phyloP scores from a whole-genome alignment of 2,113 vertebrate species.

The Heterotilapia buettikoferi region DNA sequence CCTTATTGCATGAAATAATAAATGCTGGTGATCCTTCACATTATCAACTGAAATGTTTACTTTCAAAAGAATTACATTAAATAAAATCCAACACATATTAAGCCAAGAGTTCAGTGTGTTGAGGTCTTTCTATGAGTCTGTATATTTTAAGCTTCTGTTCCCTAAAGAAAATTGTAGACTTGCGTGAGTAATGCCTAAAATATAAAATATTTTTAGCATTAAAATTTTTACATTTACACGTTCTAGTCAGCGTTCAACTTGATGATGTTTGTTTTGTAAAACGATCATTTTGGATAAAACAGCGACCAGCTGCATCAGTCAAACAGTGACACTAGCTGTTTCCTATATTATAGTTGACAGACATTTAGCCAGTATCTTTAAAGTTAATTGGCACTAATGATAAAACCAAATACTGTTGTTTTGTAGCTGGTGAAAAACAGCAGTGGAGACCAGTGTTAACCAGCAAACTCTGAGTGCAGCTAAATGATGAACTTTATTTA shows the following conservation, averaged over 20 bases:
- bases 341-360: rapidly evolving
- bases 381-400: neutral
- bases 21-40: neutral
- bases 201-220: neutral
- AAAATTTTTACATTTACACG: neutral
- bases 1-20: neutral
- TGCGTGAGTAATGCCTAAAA: neutral
- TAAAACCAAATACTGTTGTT: neutral
- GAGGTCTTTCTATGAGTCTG: neutral
- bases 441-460: neutral
- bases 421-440: neutral
- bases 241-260: neutral
- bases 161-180: neutral
- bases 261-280: neutral
- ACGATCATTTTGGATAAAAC: neutral
- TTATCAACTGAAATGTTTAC: neutral
- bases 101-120: neutral
- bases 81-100: neutral
- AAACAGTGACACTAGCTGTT: neutral
- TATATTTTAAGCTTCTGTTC: neutral
- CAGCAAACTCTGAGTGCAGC: neutral
- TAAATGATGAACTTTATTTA: neutral
- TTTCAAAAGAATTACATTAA: neutral
- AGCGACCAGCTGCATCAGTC: neutral
- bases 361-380: neutral